A percentile compares a stretch with the other conserved stretches of the same genome.
Conservation (phyloP, 1,140 invertebrate genomes). For the Stegodyphus dumicola region DNA sequence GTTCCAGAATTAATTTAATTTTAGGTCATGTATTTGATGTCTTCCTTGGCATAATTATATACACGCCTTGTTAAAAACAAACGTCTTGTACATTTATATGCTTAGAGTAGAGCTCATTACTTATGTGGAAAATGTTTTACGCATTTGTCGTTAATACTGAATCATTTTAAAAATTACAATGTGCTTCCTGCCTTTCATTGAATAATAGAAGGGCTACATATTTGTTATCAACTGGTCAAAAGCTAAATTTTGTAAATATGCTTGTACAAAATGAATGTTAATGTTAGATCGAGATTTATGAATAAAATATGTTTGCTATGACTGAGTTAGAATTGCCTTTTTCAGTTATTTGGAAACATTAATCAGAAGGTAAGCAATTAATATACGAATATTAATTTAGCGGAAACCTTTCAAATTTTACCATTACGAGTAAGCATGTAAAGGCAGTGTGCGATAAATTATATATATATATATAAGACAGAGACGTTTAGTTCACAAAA, state of each 20-base stretch:
- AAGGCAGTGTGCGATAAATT: too few relatives aligned
- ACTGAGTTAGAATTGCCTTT: background rate
- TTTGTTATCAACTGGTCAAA: constrained; percentile 22
- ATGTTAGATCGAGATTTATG: constrained; percentile 43
- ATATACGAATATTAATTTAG: too few relatives aligned
- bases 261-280: constrained; percentile 46
- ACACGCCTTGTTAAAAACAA: background rate
- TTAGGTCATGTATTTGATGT: constrained; percentile 6
- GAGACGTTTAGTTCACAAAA: too few relatives aligned
- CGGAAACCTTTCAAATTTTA: too few relatives aligned
- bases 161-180: background rate
- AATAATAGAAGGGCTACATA: background rate
- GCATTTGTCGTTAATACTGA: background rate
- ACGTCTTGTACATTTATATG: constrained; percentile 30
- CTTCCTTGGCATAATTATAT: constrained; percentile 16
- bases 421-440: too few relatives aligned
- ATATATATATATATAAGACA: too few relatives aligned
- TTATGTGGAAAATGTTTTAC: constrained; percentile 14
- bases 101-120: constrained; percentile 18
- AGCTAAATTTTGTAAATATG: constrained; percentile 18
- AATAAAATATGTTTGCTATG: constrained; percentile 57
- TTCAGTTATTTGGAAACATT: too few relatives aligned
- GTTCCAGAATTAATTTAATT: background rate
- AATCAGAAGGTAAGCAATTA: too few relatives aligned
- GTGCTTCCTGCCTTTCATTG: constrained; percentile 41